Conservation (phyloP, 2,113 vertebrate genomes). For the Procavia capensis region DNA sequence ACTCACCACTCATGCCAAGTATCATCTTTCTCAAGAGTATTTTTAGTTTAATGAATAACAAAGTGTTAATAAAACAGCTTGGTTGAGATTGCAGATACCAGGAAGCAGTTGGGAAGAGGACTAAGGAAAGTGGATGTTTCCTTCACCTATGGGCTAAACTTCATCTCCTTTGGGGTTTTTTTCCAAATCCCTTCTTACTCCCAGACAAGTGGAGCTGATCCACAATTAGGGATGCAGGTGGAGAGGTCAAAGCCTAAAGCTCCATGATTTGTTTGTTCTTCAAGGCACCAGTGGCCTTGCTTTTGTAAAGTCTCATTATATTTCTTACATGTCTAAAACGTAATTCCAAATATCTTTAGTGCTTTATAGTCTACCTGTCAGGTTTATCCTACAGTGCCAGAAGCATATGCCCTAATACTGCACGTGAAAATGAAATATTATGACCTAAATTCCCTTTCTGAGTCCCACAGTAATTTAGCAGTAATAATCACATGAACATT, state of each 20-base stretch:
- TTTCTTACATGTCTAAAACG: neutral
- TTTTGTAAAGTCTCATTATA: neutral
- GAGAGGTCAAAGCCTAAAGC: neutral
- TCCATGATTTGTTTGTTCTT: slow-evolving; percentile 10
- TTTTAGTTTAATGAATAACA: neutral
- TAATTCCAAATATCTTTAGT: slow-evolving; percentile 10
- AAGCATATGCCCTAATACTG: neutral
- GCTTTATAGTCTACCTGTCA: neutral
- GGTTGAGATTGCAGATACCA: neutral
- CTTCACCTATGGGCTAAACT: neutral
- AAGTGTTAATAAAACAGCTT: neutral
- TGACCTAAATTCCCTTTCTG: neutral
- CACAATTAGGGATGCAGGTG: neutral
- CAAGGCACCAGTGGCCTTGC: neutral
- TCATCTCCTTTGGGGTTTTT: neutral
- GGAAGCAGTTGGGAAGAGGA: neutral
- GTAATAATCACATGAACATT: neutral
- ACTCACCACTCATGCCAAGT: neutral
- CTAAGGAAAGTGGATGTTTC: neutral
- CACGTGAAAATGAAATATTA: slow-evolving; percentile 12
- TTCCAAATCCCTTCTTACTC: neutral
- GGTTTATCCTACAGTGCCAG: neutral
- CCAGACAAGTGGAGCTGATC: neutral
- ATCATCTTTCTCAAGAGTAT: neutral
- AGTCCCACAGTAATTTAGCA: neutral